These are phyloP conservation scores for Pagetopsis macropterus DNA, from an alignment of 2,797 vertebrate genomes.

Conservation along the genomic window DNA sequence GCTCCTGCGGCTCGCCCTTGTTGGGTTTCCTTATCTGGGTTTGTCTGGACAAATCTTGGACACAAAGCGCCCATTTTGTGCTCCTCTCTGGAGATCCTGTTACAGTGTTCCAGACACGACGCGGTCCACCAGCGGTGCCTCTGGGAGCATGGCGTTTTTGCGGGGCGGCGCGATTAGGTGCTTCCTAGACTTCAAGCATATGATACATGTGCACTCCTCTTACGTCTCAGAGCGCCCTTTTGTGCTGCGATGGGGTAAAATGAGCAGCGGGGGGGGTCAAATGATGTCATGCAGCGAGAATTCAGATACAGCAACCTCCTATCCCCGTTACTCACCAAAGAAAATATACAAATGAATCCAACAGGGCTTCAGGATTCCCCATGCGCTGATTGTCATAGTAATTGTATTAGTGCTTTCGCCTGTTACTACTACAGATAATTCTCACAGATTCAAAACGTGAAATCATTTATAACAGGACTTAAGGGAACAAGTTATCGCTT, in stretches of 20 bases:
- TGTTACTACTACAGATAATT: conserved; percentile 23
- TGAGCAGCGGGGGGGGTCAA: conserved; percentile 50
- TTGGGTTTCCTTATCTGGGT: conserved; percentile 79
- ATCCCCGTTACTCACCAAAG: conserved; percentile 22
- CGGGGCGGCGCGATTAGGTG: conserved; percentile 59
- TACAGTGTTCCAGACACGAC: conserved; percentile 79
- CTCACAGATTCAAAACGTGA: conserved; percentile 6
- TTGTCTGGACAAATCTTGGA: conserved; percentile 81
- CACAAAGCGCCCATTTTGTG: conserved; percentile 84
- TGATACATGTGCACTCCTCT: conserved; percentile 70
- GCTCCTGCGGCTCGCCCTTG: conserved; percentile 72
- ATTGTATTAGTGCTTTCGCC: conserved; percentile 13
- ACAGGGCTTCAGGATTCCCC: conserved; percentile 36
- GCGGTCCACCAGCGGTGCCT: conserved; percentile 64
- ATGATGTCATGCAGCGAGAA: conserved; percentile 76
- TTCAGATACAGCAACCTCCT: conserved; percentile 48
- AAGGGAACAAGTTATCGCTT: background rate
- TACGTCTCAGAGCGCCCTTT: conserved; percentile 59
- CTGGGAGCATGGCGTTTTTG: conserved; percentile 61
- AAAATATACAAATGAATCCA: conserved; percentile 46
- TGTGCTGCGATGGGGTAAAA: conserved; percentile 62
- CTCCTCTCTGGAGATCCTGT: conserved; percentile 83
- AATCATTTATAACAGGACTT: conserved; percentile 5
- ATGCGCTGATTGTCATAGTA: conserved; percentile 19
- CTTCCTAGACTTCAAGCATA: conserved; percentile 66